These are phyloP conservation scores for Perizoma flavofasciatum DNA, from an alignment of 2,888 invertebrate genomes.

Conservation along the genomic window DNA sequence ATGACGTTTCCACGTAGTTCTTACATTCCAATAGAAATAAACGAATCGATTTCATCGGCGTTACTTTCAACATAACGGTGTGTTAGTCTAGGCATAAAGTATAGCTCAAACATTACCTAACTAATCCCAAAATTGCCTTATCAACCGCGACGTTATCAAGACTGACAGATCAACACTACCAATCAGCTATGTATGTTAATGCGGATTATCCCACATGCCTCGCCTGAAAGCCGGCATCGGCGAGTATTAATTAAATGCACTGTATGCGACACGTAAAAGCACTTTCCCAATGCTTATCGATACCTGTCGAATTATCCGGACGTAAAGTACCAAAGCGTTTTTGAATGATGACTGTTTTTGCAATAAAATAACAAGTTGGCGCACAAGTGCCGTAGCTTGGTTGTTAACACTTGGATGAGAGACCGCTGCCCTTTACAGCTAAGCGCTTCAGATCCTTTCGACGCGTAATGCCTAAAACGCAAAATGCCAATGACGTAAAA, in stretches of 20 bases:
- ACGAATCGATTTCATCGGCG: too few species aligned
- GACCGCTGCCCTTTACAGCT: too few species aligned
- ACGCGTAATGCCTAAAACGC: too few species aligned
- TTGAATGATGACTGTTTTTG: slow-evolving; percentile 10
- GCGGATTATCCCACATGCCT: slow-evolving; percentile 34
- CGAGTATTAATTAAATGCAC: slow-evolving; percentile 43
- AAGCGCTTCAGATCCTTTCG: too few species aligned
- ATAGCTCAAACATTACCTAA: not conserved
- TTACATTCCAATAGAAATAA: too few species aligned
- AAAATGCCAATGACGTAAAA: too few species aligned
- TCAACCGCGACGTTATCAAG: slow-evolving; percentile 22
- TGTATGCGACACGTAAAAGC: slow-evolving; percentile 40
- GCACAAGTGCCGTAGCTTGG: too few species aligned
- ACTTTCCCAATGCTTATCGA: slow-evolving; percentile 38
- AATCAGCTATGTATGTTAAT: slow-evolving; percentile 28
- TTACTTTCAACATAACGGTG: too few species aligned
- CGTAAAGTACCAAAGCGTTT: slow-evolving; percentile 11
- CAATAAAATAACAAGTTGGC: not conserved
- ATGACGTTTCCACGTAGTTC: too few species aligned
- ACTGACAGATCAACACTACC: slow-evolving; percentile 19
- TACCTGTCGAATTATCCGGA: slow-evolving; percentile 37
- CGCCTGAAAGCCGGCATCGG: slow-evolving; percentile 36
- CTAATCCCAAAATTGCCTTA: slow-evolving; percentile 13
- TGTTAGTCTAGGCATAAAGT: not conserved
- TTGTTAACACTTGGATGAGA: too few species aligned